phyloP scores from a whole-genome alignment of 2,113 vertebrate species.

The Ptyas mucosa region DNA sequence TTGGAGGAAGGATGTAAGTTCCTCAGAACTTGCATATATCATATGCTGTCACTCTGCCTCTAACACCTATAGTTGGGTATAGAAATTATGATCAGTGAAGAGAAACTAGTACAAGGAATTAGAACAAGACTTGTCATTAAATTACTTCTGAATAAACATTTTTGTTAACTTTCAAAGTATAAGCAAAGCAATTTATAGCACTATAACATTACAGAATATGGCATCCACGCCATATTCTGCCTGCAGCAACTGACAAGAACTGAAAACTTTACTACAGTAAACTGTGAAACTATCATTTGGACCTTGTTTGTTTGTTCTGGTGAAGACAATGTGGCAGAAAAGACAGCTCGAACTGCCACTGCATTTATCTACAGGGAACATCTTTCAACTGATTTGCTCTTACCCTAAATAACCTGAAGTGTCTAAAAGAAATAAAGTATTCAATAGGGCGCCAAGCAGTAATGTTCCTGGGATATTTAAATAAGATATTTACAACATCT shows the following conservation, averaged over 20 bases:
- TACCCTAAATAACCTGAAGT: background rate
- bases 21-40: background rate
- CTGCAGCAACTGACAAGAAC: background rate
- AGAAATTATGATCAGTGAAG: background rate
- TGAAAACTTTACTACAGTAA: background rate
- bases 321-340: background rate
- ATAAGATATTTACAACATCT: background rate
- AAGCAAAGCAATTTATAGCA: background rate
- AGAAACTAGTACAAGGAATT: background rate
- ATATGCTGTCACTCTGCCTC: background rate
- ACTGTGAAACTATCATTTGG: background rate
- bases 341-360: background rate
- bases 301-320: background rate
- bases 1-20: background rate
- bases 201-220: background rate
- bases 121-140: background rate
- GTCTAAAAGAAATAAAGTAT: background rate
- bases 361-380: background rate
- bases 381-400: background rate
- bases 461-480: background rate
- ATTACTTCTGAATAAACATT: background rate
- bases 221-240: background rate
- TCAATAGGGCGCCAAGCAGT: background rate
- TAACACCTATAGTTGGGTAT: background rate
- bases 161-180: background rate